Percentiles rank a stretch among this genome's conserved stretches.
These are phyloP conservation scores for Trichonephila inaurata DNA, from an alignment of 1,140 invertebrate genomes.

Conservation along the genomic window DNA sequence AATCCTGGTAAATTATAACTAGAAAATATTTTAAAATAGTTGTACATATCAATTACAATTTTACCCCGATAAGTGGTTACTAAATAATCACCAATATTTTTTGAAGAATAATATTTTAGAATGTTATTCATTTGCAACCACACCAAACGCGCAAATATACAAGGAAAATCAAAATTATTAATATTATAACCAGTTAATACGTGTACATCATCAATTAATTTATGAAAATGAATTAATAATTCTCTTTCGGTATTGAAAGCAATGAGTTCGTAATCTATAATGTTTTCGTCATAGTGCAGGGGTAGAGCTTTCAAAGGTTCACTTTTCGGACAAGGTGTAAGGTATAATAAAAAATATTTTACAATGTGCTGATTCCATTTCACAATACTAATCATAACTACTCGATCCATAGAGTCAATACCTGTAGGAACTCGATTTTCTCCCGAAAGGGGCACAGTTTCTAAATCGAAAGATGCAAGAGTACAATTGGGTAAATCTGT, in stretches of 20 bases:
- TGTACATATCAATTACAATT: slow-evolving; percentile 35
- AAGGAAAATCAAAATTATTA: slow-evolving; percentile 38
- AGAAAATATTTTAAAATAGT: slow-evolving; percentile 48
- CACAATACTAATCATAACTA: slow-evolving; percentile 50
- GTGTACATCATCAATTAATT: neutral
- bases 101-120: slow-evolving; percentile 9
- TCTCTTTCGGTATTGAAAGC: neutral
- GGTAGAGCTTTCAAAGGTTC: neutral
- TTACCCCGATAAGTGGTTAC: slow-evolving; percentile 39
- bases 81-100: neutral
- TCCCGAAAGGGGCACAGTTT: neutral
- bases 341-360: neutral
- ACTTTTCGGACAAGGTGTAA: neutral
- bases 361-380: neutral
- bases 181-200: slow-evolving; percentile 58
- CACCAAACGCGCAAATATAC: slow-evolving; percentile 4
- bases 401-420: neutral
- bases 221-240: slow-evolving; percentile 26
- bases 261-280: neutral
- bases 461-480: slow-evolving; percentile 46
- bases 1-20: slow-evolving; percentile 54
- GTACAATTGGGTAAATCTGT: slow-evolving; percentile 2
- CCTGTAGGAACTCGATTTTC: slow-evolving; percentile 11
- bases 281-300: neutral
- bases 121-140: neutral